Evolutionary conservation across 2,113 vertebrate genomes (phyloP).

Genomic region (Halcyon malimbica): DNA sequence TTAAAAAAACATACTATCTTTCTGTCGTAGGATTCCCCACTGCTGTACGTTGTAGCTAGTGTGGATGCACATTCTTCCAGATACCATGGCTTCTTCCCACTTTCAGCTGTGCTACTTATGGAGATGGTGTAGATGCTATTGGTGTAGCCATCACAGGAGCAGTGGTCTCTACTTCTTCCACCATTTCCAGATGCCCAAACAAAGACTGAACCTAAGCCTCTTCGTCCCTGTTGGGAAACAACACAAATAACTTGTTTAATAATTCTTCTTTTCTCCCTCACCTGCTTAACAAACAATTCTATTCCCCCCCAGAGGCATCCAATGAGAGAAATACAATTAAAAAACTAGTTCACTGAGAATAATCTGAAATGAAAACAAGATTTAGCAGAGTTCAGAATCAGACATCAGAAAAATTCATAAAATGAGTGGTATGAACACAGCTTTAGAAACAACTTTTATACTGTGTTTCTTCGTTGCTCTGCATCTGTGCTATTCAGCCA

Average conservation of each 20-base stretch:
- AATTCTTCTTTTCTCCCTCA: background rate
- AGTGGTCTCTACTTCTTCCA: constrained; percentile 95
- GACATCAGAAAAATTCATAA: background rate
- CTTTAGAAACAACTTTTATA: background rate
- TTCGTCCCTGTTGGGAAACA: constrained; percentile 86
- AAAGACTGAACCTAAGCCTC: constrained; percentile 93
- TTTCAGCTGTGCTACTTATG: constrained; percentile 97
- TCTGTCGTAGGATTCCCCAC: constrained; percentile 95
- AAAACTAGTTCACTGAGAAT: background rate
- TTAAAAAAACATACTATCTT: constrained; percentile 89
- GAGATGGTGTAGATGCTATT: constrained; percentile 99
- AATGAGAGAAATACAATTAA: background rate
- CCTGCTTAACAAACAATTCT: background rate
- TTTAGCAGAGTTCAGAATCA: background rate
- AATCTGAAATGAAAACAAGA: constrained; percentile 1
- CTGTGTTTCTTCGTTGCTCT: background rate
- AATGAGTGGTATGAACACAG: background rate
- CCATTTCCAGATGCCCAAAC: constrained; percentile 99
- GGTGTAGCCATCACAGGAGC: constrained; percentile 97
- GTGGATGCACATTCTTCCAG: constrained; percentile 97
- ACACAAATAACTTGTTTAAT: constrained; percentile 2
- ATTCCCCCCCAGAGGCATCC: background rate
- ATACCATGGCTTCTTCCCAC: constrained; percentile 98
- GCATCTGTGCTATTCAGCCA: background rate
- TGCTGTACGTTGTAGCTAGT: constrained; percentile 97